Conservation (phyloP, 2,113 vertebrate genomes). For the Urocynchramus pylzowi region DNA sequence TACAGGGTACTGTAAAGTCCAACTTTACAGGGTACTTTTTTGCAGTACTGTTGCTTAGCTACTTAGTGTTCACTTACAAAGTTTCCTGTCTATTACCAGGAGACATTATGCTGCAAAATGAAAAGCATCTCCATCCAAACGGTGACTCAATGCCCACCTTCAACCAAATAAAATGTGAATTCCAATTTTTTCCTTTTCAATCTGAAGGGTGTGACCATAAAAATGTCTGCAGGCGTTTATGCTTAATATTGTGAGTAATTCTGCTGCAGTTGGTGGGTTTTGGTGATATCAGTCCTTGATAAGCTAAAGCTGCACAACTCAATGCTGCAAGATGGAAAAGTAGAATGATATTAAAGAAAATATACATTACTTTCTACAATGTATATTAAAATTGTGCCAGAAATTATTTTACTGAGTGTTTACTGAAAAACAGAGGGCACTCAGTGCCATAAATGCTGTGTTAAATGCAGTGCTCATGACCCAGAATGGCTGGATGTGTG, state of each 20-base stretch:
- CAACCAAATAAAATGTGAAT: neutral
- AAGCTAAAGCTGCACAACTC: neutral
- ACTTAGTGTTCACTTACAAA: neutral
- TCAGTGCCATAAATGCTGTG: neutral
- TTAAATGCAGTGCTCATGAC: neutral
- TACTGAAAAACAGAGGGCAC: neutral
- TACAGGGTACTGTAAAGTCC: too few relatives aligned
- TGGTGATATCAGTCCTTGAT: neutral
- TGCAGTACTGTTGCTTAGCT: neutral
- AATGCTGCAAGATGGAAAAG: neutral
- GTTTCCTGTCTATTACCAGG: neutral
- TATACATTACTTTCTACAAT: neutral
- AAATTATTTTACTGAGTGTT: neutral
- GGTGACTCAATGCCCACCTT: neutral
- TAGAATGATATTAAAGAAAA: neutral
- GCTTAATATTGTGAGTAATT: neutral
- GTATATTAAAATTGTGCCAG: neutral
- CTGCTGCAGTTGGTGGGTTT: neutral
- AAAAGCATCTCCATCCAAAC: neutral
- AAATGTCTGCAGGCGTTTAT: neutral
- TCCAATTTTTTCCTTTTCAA: neutral
- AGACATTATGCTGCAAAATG: neutral
- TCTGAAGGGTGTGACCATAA: neutral
- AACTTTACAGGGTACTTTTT: neutral
- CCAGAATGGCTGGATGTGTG: rapidly evolving